Evolutionary conservation across 2,113 vertebrate species (phyloP).

Genomic region (Chlamydotis undulata): DNA sequence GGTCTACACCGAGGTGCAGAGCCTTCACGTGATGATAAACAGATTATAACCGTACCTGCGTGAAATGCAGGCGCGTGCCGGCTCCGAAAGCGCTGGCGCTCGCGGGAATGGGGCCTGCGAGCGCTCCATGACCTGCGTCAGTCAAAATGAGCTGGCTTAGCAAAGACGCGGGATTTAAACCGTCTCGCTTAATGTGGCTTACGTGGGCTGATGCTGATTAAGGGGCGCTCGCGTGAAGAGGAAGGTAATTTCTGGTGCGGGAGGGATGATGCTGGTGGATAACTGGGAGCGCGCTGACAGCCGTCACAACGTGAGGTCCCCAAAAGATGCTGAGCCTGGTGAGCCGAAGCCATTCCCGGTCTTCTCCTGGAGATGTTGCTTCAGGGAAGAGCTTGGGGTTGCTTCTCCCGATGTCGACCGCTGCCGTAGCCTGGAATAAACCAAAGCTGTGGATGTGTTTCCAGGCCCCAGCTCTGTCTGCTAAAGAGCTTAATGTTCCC

Average conservation of each 20-base stretch:
- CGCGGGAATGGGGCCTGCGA: not conserved
- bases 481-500: not conserved
- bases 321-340: not conserved
- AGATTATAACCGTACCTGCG: not conserved
- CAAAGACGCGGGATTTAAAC: not conserved
- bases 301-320: not conserved
- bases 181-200: not conserved
- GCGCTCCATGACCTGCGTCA: not conserved
- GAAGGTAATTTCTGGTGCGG: not conserved
- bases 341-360: not conserved
- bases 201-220: not conserved
- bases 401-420: accelerated
- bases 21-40: not conserved
- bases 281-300: not conserved
- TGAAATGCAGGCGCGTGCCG: not conserved
- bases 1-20: not conserved
- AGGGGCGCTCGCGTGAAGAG: not conserved
- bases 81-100: not conserved
- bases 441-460: not conserved
- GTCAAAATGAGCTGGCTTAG: constrained; percentile 5
- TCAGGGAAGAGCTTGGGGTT: not conserved
- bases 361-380: not conserved
- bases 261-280: not conserved
- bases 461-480: not conserved
- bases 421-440: not conserved